phyloP scores from a whole-genome alignment of 1,140 invertebrate species.

The Triops cancriformis region DNA sequence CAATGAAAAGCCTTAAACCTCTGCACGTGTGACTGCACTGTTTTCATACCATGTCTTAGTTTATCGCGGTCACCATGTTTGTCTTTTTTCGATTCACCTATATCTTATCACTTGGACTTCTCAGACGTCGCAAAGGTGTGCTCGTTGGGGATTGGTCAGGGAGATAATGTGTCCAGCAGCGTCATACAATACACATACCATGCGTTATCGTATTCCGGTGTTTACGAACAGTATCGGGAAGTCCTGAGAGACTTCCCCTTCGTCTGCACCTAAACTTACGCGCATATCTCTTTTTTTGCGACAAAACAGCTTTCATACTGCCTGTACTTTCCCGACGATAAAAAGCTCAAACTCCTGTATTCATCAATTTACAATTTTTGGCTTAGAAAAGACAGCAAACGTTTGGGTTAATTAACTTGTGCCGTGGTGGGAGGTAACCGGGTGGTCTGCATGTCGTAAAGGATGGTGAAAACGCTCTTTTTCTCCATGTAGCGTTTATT shows the following conservation, averaged over 20 bases:
- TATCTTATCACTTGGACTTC: neutral
- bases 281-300: no score
- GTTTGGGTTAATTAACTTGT: neutral
- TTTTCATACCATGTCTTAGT: neutral
- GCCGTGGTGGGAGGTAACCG: constrained; percentile 20
- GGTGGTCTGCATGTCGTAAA: constrained; percentile 67
- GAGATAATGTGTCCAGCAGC: neutral
- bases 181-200: neutral
- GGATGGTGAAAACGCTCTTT: constrained; percentile 87
- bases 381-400: neutral
- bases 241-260: no score
- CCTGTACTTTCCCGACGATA: no score
- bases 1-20: constrained; percentile 1
- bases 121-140: neutral
- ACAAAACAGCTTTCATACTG: no score
- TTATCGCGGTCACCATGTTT: neutral
- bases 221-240: no score
- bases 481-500: constrained; percentile 71
- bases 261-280: no score
- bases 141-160: neutral
- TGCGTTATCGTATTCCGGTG: neutral
- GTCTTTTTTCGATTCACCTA: neutral
- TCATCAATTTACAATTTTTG: neutral
- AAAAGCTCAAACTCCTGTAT: neutral
- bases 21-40: neutral